Conservation (phyloP, 2,797 vertebrate genomes). For the Sebastes trivittatus region DNA sequence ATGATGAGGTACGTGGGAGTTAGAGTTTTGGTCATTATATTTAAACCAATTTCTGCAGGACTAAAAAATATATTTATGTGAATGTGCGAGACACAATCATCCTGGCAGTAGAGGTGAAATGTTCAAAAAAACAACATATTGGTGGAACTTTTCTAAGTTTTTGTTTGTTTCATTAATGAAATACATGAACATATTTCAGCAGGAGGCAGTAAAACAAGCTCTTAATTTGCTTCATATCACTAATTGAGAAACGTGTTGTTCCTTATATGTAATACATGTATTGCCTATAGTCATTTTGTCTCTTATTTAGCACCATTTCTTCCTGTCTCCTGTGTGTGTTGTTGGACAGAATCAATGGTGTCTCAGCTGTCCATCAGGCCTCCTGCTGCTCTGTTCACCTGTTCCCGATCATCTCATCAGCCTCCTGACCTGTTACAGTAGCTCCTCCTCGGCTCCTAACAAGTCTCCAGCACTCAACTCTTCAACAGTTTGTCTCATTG, state of each 20-base stretch:
- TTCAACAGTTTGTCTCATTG: background rate
- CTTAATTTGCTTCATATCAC: background rate
- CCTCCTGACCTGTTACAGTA: background rate
- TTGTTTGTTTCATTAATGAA: background rate
- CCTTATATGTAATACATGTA: background rate
- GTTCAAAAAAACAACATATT: background rate
- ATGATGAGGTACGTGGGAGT: conserved; percentile 12
- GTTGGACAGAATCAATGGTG: background rate
- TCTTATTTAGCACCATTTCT: background rate
- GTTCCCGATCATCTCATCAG: background rate
- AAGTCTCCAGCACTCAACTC: background rate
- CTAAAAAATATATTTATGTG: no score
- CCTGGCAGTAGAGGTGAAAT: no score
- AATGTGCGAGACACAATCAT: no score
- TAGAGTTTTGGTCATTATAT: background rate
- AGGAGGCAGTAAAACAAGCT: background rate
- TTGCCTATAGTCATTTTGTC: background rate
- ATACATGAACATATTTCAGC: background rate
- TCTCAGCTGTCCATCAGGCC: background rate
- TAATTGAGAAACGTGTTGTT: background rate
- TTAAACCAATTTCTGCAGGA: no score
- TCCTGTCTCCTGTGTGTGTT: background rate
- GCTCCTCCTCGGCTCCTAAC: background rate
- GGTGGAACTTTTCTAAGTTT: background rate
- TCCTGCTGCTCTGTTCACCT: background rate